Evolutionary conservation across 2,888 invertebrate species (phyloP).

Genomic region (Seira sanloemensis): DNA sequence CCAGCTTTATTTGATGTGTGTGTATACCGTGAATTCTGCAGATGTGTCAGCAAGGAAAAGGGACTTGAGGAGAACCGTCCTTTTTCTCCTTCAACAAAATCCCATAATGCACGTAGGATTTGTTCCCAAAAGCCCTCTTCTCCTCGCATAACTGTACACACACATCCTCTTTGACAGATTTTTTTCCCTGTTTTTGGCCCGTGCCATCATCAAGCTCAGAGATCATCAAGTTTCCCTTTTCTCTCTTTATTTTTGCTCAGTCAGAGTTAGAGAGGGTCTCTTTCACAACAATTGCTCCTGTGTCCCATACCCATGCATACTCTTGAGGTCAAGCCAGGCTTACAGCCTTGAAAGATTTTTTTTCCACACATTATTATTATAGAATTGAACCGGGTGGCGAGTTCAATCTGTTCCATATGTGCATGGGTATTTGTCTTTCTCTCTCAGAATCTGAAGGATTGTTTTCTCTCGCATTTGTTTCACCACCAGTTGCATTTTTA

Average conservation of each 20-base stretch:
- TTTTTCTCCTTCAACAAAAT: background rate
- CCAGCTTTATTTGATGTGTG: slow-evolving; percentile 56
- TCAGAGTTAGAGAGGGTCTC: too few species aligned
- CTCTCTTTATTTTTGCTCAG: background rate
- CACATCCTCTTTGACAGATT: slow-evolving; percentile 21
- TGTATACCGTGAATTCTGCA: slow-evolving; percentile 44
- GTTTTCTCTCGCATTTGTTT: background rate
- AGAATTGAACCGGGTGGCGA: slow-evolving; percentile 37
- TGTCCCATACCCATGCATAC: too few species aligned
- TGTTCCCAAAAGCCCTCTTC: background rate
- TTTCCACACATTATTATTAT: too few species aligned
- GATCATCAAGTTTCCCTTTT: slow-evolving; percentile 62
- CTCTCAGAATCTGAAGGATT: background rate
- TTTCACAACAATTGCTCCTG: slow-evolving; percentile 22
- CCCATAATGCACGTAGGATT: background rate
- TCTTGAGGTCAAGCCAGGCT: slow-evolving; percentile 48
- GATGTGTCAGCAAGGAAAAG: slow-evolving; percentile 41
- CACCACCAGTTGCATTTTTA: slow-evolving; percentile 51
- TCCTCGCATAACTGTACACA: slow-evolving; percentile 40
- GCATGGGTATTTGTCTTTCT: background rate
- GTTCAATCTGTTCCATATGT: slow-evolving; percentile 51
- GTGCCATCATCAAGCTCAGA: slow-evolving; percentile 50
- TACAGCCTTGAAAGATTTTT: slow-evolving; percentile 37
- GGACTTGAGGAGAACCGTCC: background rate
- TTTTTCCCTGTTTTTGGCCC: slow-evolving; percentile 62